These are phyloP conservation scores for Eustalomyia histrio DNA, from an alignment of 2,888 invertebrate species.

Conservation along the genomic window DNA sequence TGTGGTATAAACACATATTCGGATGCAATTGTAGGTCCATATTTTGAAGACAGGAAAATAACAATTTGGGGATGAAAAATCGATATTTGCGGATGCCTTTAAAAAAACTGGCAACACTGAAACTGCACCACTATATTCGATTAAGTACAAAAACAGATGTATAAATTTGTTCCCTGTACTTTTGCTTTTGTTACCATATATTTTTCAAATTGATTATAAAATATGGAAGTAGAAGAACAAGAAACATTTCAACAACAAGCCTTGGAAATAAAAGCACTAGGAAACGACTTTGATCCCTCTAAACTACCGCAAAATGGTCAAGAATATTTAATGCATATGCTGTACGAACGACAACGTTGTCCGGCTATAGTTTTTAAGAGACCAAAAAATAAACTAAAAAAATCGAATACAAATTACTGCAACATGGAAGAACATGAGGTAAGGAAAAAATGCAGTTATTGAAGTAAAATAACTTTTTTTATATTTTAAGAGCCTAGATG, in stretches of 20 bases:
- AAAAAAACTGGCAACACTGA: no score
- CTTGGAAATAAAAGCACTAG: constrained; percentile 74
- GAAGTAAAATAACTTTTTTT: neutral
- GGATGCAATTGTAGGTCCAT: no score
- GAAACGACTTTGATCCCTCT: constrained; percentile 74
- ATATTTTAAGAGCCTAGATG: constrained; percentile 29
- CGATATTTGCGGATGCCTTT: no score
- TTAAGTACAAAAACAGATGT: no score
- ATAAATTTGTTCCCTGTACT: no score
- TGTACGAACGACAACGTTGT: constrained; percentile 76
- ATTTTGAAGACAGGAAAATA: no score
- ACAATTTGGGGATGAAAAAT: no score
- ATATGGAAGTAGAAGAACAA: constrained; percentile 61
- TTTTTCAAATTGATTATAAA: constrained; percentile 17
- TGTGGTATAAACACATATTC: no score
- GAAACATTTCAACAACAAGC: constrained; percentile 77
- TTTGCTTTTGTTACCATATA: neutral
- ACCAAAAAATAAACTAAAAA: constrained; percentile 50
- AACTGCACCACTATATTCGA: no score
- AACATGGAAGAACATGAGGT: constrained; percentile 64
- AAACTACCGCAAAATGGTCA: constrained; percentile 75
- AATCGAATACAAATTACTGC: neutral
- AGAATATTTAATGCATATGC: constrained; percentile 76
- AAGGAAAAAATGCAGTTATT: neutral
- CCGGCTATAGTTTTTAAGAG: constrained; percentile 75